Evolutionary conservation across 2,888 invertebrate genomes (phyloP).

Genomic region (Drosophila prolongata): DNA sequence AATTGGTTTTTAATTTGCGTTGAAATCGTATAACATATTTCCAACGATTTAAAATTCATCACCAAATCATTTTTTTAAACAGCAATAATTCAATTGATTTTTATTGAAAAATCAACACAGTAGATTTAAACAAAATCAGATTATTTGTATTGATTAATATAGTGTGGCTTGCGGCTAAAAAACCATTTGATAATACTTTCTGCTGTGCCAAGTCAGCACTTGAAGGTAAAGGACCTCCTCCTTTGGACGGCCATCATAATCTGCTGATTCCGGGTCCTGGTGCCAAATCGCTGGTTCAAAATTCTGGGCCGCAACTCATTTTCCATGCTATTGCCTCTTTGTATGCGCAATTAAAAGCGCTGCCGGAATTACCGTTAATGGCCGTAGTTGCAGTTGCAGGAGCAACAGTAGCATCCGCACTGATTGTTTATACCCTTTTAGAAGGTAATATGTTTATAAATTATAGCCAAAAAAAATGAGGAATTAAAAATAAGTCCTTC

Average conservation of each 20-base stretch:
- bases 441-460: neutral
- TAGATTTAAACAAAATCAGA: neutral
- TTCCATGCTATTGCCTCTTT: slow-evolving; percentile 59
- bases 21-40: too few species aligned
- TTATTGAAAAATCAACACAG: neutral
- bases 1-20: neutral
- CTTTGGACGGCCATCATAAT: slow-evolving; percentile 22
- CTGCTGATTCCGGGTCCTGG: slow-evolving; percentile 25
- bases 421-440: slow-evolving; percentile 11
- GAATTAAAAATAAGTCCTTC: too few species aligned
- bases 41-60: neutral
- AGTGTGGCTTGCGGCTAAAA: neutral
- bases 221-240: neutral
- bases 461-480: too few species aligned
- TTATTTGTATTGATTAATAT: too few species aligned
- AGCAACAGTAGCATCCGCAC: slow-evolving; percentile 5
- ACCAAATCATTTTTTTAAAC: neutral
- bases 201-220: slow-evolving; percentile 8
- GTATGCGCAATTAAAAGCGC: slow-evolving; percentile 78
- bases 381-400: slow-evolving; percentile 53
- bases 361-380: slow-evolving; percentile 78
- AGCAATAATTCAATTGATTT: slow-evolving; percentile 6
- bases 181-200: neutral
- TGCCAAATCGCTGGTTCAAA: slow-evolving; percentile 25
- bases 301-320: slow-evolving; percentile 58